phyloP scores from a whole-genome alignment of 2,888 invertebrate genomes.

The Agrilus biguttatus region DNA sequence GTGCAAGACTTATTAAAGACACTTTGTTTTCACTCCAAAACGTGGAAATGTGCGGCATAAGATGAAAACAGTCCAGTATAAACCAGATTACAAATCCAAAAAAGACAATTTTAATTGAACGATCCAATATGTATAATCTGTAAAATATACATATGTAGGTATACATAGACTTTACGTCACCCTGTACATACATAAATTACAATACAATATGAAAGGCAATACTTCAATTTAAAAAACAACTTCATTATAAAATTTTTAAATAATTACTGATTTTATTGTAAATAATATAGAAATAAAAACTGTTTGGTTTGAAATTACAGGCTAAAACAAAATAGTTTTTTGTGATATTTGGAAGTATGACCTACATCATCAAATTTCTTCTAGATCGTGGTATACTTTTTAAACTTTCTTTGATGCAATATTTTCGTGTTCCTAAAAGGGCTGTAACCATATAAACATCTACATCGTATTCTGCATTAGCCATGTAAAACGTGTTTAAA shows the following conservation, averaged over 20 bases:
- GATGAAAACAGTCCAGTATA: constrained; percentile 1
- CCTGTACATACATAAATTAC: constrained; percentile 1
- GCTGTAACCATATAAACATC: constrained; percentile 49
- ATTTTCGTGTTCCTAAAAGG: constrained; percentile 62
- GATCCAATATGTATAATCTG: too few species aligned
- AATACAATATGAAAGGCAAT: too few species aligned
- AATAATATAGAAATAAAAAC: too few species aligned
- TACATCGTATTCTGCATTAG: constrained; percentile 15
- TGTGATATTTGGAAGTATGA: constrained; percentile 1
- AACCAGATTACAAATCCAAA: neutral
- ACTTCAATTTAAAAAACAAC: too few species aligned
- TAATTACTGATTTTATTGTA: too few species aligned
- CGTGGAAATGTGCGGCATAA: neutral
- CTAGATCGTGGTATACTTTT: constrained; percentile 55
- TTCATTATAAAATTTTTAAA: too few species aligned
- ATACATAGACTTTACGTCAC: constrained; percentile 9
- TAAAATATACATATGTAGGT: too few species aligned
- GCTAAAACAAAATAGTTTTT: too few species aligned
- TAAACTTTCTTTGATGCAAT: constrained; percentile 65
- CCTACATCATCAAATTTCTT: neutral
- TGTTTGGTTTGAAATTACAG: too few species aligned
- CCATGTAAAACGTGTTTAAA: constrained; percentile 41
- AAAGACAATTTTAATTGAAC: too few species aligned
- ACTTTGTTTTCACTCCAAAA: constrained; percentile 11
- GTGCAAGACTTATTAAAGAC: constrained; percentile 3